phyloP scores from a whole-genome alignment of 1,140 invertebrate genomes.

The Hylaeus volcanicus region DNA sequence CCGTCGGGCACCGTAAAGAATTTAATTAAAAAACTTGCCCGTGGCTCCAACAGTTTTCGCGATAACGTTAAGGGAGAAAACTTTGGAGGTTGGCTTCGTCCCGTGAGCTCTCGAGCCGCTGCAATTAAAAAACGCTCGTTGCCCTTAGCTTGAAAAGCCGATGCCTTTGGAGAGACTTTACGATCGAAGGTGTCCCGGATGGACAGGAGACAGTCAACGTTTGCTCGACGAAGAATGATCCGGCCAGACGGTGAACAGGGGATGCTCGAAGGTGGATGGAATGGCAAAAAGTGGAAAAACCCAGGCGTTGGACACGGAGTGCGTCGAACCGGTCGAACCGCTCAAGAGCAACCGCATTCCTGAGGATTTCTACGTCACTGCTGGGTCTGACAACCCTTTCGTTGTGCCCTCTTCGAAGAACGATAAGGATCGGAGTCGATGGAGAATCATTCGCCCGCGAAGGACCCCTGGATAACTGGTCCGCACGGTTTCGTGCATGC shows the following conservation, averaged over 20 bases:
- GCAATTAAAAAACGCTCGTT: no score
- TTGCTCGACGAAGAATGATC: not conserved
- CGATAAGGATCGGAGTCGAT: not conserved
- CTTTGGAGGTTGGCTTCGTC: no score
- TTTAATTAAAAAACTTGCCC: no score
- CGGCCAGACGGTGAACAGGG: not conserved
- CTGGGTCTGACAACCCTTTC: constrained; percentile 26
- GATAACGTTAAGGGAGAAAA: no score
- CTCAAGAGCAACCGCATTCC: constrained; percentile 59
- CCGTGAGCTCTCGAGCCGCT: no score
- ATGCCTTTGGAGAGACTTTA: no score
- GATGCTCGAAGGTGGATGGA: not conserved
- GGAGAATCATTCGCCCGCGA: not conserved
- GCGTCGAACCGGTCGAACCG: constrained; percentile 47
- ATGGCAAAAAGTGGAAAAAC: constrained; percentile 27
- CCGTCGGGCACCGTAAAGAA: no score
- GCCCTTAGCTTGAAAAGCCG: no score
- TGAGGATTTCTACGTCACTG: constrained; percentile 32
- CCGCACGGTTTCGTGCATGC: no score
- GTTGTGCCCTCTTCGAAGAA: not conserved
- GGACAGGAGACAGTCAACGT: not conserved
- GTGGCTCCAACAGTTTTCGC: no score
- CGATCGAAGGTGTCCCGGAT: not conserved
- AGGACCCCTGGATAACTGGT: not conserved
- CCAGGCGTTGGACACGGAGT: constrained; percentile 32